Conservation (phyloP, 2,888 invertebrate genomes). For the Aporophyla lueneburgensis region DNA sequence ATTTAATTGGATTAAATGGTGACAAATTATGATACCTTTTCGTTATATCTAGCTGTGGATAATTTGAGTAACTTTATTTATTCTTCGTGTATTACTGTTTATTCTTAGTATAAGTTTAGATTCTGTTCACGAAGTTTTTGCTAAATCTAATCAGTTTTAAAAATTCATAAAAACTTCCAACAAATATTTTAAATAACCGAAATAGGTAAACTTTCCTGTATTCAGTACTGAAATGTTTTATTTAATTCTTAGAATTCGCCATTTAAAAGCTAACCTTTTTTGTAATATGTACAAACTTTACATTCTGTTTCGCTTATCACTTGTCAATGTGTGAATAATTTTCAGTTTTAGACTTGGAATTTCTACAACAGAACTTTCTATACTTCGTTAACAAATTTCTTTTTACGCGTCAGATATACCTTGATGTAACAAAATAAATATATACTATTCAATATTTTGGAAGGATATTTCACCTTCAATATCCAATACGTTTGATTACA, state of each 20-base stretch:
- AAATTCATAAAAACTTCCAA: too few species aligned
- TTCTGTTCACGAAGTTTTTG: not conserved
- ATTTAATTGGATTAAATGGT: not conserved
- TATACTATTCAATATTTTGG: conserved; percentile 31
- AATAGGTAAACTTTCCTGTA: not conserved
- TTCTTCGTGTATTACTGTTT: not conserved
- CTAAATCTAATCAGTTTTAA: not conserved
- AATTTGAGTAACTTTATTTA: not conserved
- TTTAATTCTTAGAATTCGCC: not conserved
- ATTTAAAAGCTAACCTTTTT: conserved; percentile 1
- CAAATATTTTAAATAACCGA: too few species aligned
- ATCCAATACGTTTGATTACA: conserved; percentile 76
- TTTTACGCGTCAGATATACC: not conserved
- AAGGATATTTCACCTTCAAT: conserved; percentile 62
- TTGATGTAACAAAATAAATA: conserved; percentile 11
- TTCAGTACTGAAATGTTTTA: not conserved
- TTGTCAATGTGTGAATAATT: conserved; percentile 1
- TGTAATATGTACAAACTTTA: not conserved
- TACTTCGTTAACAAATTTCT: conserved; percentile 7
- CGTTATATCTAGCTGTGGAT: not conserved
- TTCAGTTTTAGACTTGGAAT: not conserved
- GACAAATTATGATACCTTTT: not conserved
- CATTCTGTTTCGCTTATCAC: not conserved
- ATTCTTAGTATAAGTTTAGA: not conserved
- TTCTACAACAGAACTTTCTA: not conserved